A percentile compares a stretch with the other conserved stretches of the same genome.
Evolutionary conservation across 2,113 vertebrate genomes (phyloP).

Genomic region (Ornithorhynchus anatinus): DNA sequence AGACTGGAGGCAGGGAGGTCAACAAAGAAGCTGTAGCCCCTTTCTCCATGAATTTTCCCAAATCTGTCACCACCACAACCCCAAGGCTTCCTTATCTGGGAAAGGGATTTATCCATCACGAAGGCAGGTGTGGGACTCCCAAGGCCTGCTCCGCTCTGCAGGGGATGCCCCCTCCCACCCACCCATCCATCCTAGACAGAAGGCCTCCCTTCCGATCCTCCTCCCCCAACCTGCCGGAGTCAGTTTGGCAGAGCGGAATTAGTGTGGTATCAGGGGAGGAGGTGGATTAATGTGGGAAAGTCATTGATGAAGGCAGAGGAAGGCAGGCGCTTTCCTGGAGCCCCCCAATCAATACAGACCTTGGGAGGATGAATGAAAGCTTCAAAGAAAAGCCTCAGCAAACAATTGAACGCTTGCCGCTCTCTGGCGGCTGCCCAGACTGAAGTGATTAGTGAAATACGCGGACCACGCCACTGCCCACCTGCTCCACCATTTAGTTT

Average conservation of each 20-base stretch:
- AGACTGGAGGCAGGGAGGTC: too few species aligned
- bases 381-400: constrained; percentile 61
- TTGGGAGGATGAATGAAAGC: constrained; percentile 52
- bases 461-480: background rate
- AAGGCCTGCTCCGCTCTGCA: background rate
- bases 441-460: constrained; percentile 32
- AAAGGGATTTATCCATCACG: background rate
- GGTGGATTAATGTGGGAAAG: constrained; percentile 72
- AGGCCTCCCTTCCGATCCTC: constrained; percentile 30
- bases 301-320: constrained; percentile 65
- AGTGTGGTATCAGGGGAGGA: constrained; percentile 58
- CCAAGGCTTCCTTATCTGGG: too few species aligned
- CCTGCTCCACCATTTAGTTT: background rate
- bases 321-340: constrained; percentile 62
- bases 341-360: constrained; percentile 60
- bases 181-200: too few species aligned
- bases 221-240: constrained; percentile 37
- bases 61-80: too few species aligned
- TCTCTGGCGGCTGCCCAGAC: constrained; percentile 53
- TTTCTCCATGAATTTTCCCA: too few species aligned
- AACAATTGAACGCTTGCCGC: constrained; percentile 47
- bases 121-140: background rate
- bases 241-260: constrained; percentile 50
- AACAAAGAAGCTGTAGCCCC: too few species aligned
- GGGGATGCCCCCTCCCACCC: too few species aligned